A percentile compares a stretch with the other conserved stretches of the same genome.
phyloP scores from a whole-genome alignment of 2,797 vertebrate genomes.

The Argya squamiceps region DNA sequence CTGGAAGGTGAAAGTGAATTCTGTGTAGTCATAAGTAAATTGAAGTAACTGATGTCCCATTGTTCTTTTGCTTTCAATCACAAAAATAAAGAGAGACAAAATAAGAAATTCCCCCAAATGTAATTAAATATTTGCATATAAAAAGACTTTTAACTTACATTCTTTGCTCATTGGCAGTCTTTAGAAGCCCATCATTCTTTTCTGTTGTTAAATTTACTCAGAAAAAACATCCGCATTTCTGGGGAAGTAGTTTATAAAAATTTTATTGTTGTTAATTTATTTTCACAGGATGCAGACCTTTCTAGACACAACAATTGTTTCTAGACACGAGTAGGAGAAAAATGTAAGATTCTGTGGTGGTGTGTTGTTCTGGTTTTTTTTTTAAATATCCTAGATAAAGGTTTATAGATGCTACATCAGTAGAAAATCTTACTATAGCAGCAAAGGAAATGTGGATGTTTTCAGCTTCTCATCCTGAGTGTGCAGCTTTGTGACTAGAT shows the following conservation, averaged over 20 bases:
- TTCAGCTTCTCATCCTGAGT: not conserved
- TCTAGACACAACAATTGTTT: conserved; percentile 1
- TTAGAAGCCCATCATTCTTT: conserved; percentile 25
- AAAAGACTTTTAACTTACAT: conserved; percentile 27
- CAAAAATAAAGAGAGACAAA: not conserved
- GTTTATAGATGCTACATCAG: not conserved
- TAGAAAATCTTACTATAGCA: not conserved
- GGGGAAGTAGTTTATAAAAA: conserved; percentile 47
- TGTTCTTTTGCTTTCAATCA: not conserved
- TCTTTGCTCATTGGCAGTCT: conserved; percentile 3
- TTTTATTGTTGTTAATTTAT: conserved; percentile 50
- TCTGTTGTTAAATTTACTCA: conserved; percentile 41
- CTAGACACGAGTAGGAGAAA: not conserved
- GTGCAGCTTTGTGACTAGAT: not conserved
- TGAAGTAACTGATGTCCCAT: not conserved
- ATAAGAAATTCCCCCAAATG: not conserved
- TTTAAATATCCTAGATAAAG: not conserved
- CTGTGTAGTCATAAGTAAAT: conserved; percentile 10
- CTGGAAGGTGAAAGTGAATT: conserved; percentile 9
- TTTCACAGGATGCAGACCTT: conserved; percentile 37
- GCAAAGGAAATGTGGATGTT: not conserved
- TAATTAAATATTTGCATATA: conserved; percentile 17
- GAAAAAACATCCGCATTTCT: conserved; percentile 41
- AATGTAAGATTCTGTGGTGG: not conserved
- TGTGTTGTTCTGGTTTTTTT: accelerated